phyloP scores from a whole-genome alignment of 2,888 invertebrate genomes.

The Amblyteles armatorius region DNA sequence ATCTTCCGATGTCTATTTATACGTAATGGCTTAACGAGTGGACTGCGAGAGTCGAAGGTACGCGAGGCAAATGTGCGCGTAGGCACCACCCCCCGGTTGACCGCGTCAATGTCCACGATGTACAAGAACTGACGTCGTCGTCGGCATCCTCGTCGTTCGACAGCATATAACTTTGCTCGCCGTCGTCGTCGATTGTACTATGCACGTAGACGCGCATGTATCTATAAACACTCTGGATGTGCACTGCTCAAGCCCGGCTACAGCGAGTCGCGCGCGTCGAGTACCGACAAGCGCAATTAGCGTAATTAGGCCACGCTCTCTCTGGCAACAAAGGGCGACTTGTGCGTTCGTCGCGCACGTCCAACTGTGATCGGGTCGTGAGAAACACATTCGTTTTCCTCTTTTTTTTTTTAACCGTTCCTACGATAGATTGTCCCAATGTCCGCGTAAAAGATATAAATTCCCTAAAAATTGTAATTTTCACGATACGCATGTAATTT shows the following conservation, averaged over 20 bases:
- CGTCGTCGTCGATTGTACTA: constrained; percentile 12
- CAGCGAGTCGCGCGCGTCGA: constrained; percentile 27
- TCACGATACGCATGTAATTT: background rate
- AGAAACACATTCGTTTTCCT: background rate
- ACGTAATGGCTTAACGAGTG: constrained; percentile 57
- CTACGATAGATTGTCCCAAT: background rate
- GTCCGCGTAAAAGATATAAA: background rate
- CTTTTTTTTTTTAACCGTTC: constrained; percentile 15
- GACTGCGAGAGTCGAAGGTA: constrained; percentile 10
- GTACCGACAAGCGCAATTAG: constrained; percentile 64
- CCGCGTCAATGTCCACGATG: constrained; percentile 18
- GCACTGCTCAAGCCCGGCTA: constrained; percentile 38
- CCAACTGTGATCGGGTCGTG: background rate
- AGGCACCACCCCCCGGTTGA: constrained; percentile 16
- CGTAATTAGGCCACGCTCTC: constrained; percentile 67
- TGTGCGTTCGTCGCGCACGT: constrained; percentile 21
- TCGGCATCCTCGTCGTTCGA: constrained; percentile 40
- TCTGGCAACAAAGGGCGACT: constrained; percentile 62
- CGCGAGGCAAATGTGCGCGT: constrained; percentile 3
- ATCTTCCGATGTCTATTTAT: constrained; percentile 64
- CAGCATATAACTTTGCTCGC: constrained; percentile 10
- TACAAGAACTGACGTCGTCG: constrained; percentile 18
- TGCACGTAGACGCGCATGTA: constrained; percentile 32
- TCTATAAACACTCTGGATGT: constrained; percentile 40
- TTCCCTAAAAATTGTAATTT: background rate